Conservation (phyloP, 2,888 invertebrate genomes). For the Drosophila suboccidentalis region DNA sequence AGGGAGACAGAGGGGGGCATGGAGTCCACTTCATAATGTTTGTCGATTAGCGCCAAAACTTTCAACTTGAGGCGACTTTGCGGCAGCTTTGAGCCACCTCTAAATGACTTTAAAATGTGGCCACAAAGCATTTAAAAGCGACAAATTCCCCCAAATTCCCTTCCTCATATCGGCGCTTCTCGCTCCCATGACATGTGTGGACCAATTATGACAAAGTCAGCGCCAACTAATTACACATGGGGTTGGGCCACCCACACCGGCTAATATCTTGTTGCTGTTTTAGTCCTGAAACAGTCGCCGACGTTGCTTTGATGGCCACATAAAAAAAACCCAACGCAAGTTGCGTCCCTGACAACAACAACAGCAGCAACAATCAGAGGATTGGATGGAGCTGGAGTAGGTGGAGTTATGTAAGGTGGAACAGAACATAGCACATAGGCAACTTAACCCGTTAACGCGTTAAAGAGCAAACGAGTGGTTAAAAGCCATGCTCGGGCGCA, state of each 20-base stretch:
- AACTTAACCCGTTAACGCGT: conserved; percentile 81
- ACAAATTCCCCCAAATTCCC: conserved; percentile 14
- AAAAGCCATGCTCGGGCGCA: conserved; percentile 61
- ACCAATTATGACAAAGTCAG: conserved; percentile 62
- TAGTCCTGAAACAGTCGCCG: conserved; percentile 29
- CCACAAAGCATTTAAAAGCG: conserved; percentile 49
- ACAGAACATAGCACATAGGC: conserved; percentile 59
- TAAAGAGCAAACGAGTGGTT: conserved; percentile 79
- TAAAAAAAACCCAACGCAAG: conserved; percentile 52
- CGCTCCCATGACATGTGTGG: conserved; percentile 4
- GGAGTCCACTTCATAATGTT: conserved; percentile 38
- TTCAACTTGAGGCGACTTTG: conserved; percentile 35
- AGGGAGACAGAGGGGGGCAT: background rate
- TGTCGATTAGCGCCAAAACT: conserved; percentile 56
- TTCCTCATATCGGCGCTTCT: background rate
- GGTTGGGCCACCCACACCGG: conserved; percentile 9
- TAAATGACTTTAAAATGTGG: conserved; percentile 69
- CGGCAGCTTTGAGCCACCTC: conserved; percentile 46
- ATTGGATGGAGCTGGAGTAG: background rate
- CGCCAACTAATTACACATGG: conserved; percentile 59
- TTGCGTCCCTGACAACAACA: conserved; percentile 13
- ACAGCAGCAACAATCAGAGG: conserved; percentile 22
- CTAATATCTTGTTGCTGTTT: conserved; percentile 25
- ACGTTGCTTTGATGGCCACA: conserved; percentile 49
- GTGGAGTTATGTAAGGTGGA: background rate